Evolutionary conservation across 2,888 invertebrate genomes (phyloP).

Genomic region (Caenorhabditis sinica): DNA sequence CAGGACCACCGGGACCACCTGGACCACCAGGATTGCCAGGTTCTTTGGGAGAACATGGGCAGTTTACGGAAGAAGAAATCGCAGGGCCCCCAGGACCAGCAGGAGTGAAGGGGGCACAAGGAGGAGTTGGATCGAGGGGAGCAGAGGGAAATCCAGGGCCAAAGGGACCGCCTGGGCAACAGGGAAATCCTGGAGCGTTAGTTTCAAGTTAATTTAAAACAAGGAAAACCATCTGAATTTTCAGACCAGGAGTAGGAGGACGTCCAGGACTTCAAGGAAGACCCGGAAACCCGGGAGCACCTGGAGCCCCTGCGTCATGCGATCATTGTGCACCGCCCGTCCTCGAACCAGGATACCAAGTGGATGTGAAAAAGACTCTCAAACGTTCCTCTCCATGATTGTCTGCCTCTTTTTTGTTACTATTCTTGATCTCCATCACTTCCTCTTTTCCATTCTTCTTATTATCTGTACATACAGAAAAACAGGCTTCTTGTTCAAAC

Average conservation of each 20-base stretch:
- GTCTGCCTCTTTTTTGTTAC: slow-evolving; percentile 8
- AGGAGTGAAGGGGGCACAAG: slow-evolving; percentile 50
- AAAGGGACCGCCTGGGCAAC: slow-evolving; percentile 59
- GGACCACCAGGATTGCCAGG: slow-evolving; percentile 62
- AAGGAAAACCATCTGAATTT: slow-evolving; percentile 12
- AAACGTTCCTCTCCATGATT: slow-evolving; percentile 57
- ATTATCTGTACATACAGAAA: slow-evolving; percentile 46
- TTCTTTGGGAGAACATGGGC: slow-evolving; percentile 41
- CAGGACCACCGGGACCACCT: slow-evolving; percentile 65
- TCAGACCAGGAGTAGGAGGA: slow-evolving; percentile 55
- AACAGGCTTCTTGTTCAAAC: slow-evolving; percentile 25
- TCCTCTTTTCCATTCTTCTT: too few species aligned
- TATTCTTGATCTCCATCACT: slow-evolving; percentile 35
- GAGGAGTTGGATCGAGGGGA: slow-evolving; percentile 61
- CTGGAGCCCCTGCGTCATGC: slow-evolving; percentile 54
- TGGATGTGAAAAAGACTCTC: slow-evolving; percentile 54
- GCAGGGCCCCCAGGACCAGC: slow-evolving; percentile 59
- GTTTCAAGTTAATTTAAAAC: slow-evolving; percentile 1
- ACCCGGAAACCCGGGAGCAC: slow-evolving; percentile 52
- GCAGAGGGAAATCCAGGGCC: slow-evolving; percentile 58
- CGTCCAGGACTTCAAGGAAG: slow-evolving; percentile 62
- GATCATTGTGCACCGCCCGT: slow-evolving; percentile 66
- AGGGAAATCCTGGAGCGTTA: slow-evolving; percentile 56
- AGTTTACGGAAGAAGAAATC: slow-evolving; percentile 31
- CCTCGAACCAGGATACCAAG: slow-evolving; percentile 63